Evolutionary conservation across 35 echinoderm and acorn worm genomes (phyloP).

Genomic region (Anneissia japonica): DNA sequence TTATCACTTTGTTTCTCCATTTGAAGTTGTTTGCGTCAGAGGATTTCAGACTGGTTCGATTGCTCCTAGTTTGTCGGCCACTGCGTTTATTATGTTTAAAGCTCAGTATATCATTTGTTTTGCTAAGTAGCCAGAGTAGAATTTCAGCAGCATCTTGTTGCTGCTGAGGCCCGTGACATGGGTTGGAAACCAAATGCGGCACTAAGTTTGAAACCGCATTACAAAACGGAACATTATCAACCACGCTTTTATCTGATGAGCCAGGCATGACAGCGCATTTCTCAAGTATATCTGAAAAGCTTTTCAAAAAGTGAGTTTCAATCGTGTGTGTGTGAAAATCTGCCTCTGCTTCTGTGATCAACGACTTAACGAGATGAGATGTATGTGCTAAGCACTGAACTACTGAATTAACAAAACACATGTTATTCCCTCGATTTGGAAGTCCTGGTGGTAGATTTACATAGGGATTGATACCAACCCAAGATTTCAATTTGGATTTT

Average conservation of each 20-base stretch:
- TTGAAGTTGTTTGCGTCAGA: background rate
- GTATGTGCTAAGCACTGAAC: constrained; percentile 42
- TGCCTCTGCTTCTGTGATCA: background rate
- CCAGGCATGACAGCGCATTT: background rate
- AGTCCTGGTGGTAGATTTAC: constrained; percentile 24
- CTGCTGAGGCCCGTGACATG: background rate
- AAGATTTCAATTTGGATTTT: background rate
- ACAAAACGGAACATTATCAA: constrained; percentile 11
- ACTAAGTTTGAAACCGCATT: background rate
- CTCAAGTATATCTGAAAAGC: constrained; percentile 10
- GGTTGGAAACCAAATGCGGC: constrained; percentile 17
- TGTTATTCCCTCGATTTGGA: constrained; percentile 26
- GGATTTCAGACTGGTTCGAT: background rate
- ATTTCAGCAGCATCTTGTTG: constrained; percentile 51
- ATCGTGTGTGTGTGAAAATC: background rate
- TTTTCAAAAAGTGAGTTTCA: constrained; percentile 7
- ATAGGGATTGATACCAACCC: background rate
- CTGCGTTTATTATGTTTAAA: background rate
- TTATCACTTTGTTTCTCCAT: background rate
- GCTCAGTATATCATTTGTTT: constrained; percentile 1
- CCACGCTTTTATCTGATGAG: background rate
- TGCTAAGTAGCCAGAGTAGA: constrained; percentile 30
- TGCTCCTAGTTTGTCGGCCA: background rate
- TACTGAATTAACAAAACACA: constrained; percentile 38
- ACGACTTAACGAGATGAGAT: background rate